Conservation (phyloP, 2,888 invertebrate species). For the Eupithecia vulgata region DNA sequence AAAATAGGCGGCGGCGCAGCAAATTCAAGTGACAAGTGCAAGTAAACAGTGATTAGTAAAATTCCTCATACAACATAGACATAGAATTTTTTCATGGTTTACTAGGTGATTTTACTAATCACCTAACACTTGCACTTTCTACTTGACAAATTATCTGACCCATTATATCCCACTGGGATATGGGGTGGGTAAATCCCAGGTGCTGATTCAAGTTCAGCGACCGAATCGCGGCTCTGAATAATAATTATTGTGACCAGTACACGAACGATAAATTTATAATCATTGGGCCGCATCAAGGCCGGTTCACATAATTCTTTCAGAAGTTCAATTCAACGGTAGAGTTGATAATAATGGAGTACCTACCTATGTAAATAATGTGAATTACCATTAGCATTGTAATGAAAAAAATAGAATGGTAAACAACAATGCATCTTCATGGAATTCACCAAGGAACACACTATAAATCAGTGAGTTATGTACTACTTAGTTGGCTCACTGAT, state of each 20-base stretch:
- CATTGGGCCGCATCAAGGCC: background rate
- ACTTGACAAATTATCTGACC: no score
- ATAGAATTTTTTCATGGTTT: no score
- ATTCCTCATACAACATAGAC: no score
- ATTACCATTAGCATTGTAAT: conserved; percentile 4
- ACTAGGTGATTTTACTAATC: no score
- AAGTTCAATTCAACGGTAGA: background rate
- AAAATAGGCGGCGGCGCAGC: no score
- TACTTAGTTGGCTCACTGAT: conserved; percentile 1
- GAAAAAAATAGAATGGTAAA: background rate
- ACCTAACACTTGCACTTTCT: no score
- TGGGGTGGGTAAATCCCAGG: background rate
- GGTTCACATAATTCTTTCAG: conserved; percentile 9
- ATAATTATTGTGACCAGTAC: conserved; percentile 2
- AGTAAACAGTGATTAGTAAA: no score
- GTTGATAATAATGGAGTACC: background rate
- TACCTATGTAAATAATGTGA: background rate
- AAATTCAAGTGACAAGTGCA: no score
- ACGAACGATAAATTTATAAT: background rate
- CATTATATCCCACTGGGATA: no score
- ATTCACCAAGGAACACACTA: background rate
- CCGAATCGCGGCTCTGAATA: conserved; percentile 6
- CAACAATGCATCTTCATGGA: conserved; percentile 2
- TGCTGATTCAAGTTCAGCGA: background rate
- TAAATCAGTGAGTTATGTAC: background rate